Percentiles rank a stretch among this genome's conserved stretches.
Conservation (phyloP, 1,140 invertebrate genomes). For the Leptinotarsa undecemlineata region DNA sequence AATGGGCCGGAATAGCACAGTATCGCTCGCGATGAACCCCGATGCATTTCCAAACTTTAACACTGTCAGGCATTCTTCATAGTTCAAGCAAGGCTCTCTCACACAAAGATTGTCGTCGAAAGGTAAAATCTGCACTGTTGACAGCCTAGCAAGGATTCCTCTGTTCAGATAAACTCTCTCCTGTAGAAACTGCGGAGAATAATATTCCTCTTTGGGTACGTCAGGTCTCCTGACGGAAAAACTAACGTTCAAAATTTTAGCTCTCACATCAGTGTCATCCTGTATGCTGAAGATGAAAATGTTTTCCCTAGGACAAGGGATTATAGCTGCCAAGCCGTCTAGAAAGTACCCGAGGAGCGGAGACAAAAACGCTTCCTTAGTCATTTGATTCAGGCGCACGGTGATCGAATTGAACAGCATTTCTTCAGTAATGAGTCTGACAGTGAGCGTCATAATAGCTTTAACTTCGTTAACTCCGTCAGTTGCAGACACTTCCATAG, state of each 20-base stretch:
- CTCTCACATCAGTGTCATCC: constrained; percentile 86
- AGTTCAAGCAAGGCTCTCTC: constrained; percentile 94
- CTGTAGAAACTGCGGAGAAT: constrained; percentile 84
- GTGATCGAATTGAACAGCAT: constrained; percentile 96
- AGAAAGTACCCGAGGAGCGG: constrained; percentile 87
- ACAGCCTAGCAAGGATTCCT: constrained; percentile 79
- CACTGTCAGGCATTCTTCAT: constrained; percentile 89
- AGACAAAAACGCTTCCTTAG: constrained; percentile 89
- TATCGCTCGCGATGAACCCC: constrained; percentile 87
- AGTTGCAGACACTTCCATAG: constrained; percentile 91
- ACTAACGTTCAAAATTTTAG: constrained; percentile 90
- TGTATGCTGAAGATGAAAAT: constrained; percentile 93
- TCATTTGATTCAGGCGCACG: constrained; percentile 91
- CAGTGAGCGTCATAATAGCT: constrained; percentile 85
- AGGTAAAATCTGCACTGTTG: constrained; percentile 89
- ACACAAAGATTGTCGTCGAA: constrained; percentile 98
- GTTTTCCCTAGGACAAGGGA: constrained; percentile 89
- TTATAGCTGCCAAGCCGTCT: constrained; percentile 88
- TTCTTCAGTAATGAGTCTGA: constrained; percentile 89
- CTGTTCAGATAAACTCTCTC: constrained; percentile 93
- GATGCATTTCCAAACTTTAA: constrained; percentile 93
- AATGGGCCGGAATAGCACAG: constrained; percentile 91
- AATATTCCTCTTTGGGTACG: constrained; percentile 78
- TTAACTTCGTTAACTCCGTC: constrained; percentile 91
- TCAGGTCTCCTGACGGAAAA: constrained; percentile 86